Evolutionary conservation across 1,140 invertebrate species (phyloP).

Genomic region (Tenebrio molitor): DNA sequence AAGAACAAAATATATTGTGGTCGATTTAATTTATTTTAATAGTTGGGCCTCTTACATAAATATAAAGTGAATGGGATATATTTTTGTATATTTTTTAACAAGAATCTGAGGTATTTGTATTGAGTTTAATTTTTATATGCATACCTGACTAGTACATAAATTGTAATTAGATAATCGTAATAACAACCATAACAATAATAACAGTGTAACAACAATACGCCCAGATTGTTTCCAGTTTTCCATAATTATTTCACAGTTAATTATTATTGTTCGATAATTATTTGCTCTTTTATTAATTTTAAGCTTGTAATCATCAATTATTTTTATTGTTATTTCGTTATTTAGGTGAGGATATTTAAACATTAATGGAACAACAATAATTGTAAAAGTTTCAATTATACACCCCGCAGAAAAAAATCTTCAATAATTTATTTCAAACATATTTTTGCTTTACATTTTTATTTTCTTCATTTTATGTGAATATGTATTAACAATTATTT

Average conservation of each 20-base stretch:
- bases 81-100: constrained; percentile 21
- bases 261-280: constrained; percentile 22
- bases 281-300: constrained; percentile 12
- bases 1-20: constrained; percentile 5
- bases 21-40: constrained; percentile 5
- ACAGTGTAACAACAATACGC: constrained; percentile 22
- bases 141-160: constrained; percentile 19
- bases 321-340: background rate
- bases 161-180: constrained; percentile 33
- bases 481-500: no score
- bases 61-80: constrained; percentile 33
- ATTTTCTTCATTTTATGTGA: no score
- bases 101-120: background rate
- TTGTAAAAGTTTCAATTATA: no score
- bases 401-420: no score
- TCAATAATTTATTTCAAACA: no score
- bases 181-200: constrained; percentile 19
- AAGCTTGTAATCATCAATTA: constrained; percentile 12
- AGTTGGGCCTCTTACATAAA: constrained; percentile 5
- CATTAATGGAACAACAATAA: no score
- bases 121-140: no score
- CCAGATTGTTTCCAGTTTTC: constrained; percentile 5
- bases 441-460: no score
- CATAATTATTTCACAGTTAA: constrained; percentile 23
- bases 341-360: no score